Evolutionary conservation across 2,113 vertebrate species (phyloP), one percentile per base, ranked within the genome.

Genomic region (Illadopsis cleaveri): DNA sequence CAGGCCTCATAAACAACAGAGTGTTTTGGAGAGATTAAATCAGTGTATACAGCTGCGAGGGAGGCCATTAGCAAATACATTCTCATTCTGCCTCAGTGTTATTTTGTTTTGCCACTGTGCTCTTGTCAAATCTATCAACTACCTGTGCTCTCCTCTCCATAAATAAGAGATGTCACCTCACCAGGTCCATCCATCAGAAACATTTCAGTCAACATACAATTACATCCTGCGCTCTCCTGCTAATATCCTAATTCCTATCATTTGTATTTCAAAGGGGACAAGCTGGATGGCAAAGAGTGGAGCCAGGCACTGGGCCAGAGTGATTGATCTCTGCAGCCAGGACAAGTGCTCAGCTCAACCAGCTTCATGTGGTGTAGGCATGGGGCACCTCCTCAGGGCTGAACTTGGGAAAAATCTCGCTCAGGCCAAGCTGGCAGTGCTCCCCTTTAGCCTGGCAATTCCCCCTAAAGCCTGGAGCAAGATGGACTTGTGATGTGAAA

Each of bases 11-110:
- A 98, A 98, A 98, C 98, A 98, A 98, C 93, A 53, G 93, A 98
- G 96, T 98, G 98, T 98, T 98, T 98, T 97, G 97, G 96, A 97
- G 97, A 98, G 98, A 98, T 98, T 98, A 98, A 98, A 98, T 98
- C 98, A 97, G 98, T 96, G 97, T 98, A 98, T 98, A 97, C 98
- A 98, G 98, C 98, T 98, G 97, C 91, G 96, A 98, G 97, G 97
- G 97, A 98, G 97, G 95, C 98, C 97, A 98, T 98, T 98, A 98
- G 97, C 86, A 98, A 97, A 98, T 92, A 91, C 96, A 97, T 98
- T 98, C 97, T 96, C 97, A 97, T 98, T 97, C 97, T 97, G 97
- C 78, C 95, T 97, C 73, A 90, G 94, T 91, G 89, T 97, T 97
- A 96, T 97, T 97, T 96, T 95, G 89, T 96, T 95, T 97, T 97